These are phyloP conservation scores for Myripristis murdjan DNA, from an alignment of 2,797 vertebrate genomes.

Conservation along the genomic window DNA sequence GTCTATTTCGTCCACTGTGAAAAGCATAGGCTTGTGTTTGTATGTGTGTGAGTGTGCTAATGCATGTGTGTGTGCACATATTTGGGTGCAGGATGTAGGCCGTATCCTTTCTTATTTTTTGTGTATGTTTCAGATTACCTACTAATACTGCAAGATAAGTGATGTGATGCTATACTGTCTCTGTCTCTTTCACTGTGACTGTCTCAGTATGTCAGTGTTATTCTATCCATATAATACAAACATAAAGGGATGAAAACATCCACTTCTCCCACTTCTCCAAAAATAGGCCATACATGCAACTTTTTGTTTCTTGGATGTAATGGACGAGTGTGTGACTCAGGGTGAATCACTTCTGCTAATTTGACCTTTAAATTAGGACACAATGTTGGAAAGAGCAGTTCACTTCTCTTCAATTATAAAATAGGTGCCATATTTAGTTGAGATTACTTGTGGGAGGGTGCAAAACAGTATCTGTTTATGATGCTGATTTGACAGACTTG, in stretches of 20 bases:
- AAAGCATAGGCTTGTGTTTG: slow-evolving; percentile 29
- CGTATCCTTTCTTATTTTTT: background rate
- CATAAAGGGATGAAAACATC: slow-evolving; percentile 49
- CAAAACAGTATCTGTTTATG: slow-evolving; percentile 17
- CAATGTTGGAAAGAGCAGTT: background rate
- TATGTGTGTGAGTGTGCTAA: slow-evolving; percentile 16
- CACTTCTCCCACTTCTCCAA: slow-evolving; percentile 27
- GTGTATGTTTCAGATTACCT: slow-evolving; percentile 49
- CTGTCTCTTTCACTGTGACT: slow-evolving; percentile 40
- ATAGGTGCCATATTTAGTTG: background rate
- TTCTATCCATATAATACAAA: slow-evolving; percentile 46
- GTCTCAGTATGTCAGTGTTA: slow-evolving; percentile 44
- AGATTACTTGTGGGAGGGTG: slow-evolving; percentile 16
- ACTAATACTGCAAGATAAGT: slow-evolving; percentile 48
- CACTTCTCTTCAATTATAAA: slow-evolving; percentile 1
- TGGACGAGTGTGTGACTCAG: slow-evolving; percentile 30
- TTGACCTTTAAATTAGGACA: slow-evolving; percentile 12
- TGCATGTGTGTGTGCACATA: slow-evolving; percentile 9
- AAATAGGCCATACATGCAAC: slow-evolving; percentile 31
- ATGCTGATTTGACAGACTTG: slow-evolving; percentile 20
- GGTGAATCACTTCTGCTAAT: slow-evolving; percentile 30
- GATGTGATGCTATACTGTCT: slow-evolving; percentile 49
- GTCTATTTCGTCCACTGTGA: slow-evolving; percentile 26
- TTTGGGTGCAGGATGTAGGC: background rate
- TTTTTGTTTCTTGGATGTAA: slow-evolving; percentile 25